These are phyloP conservation scores for Eurystomus glaucurus DNA, from an alignment of 2,797 vertebrate species.

Conservation along the genomic window DNA sequence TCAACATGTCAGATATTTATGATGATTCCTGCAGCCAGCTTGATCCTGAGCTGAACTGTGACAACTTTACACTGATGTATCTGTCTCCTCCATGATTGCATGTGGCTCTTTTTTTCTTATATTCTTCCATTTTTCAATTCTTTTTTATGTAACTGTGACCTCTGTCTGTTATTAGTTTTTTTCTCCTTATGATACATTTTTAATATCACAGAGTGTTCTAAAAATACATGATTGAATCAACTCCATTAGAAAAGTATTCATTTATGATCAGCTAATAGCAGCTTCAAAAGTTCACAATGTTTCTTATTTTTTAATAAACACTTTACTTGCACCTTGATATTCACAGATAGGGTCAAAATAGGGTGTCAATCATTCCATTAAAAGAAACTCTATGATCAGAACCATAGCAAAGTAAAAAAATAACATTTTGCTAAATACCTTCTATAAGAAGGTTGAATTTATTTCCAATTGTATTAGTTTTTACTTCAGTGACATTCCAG, in stretches of 20 bases:
- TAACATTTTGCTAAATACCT: neutral
- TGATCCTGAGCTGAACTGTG: slow-evolving; percentile 68
- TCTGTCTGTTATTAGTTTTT: slow-evolving; percentile 21
- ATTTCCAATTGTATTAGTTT: neutral
- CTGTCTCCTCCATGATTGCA: slow-evolving; percentile 44
- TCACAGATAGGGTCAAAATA: neutral
- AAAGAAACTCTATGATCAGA: neutral
- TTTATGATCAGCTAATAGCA: neutral
- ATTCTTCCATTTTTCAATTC: slow-evolving; percentile 49
- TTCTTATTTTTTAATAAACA: neutral
- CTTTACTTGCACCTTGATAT: neutral
- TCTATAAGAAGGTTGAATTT: rapidly evolving
- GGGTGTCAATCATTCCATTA: neutral
- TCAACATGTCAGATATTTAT: slow-evolving; percentile 59
- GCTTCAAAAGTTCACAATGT: neutral
- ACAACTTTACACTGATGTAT: slow-evolving; percentile 46
- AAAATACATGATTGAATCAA: slow-evolving; percentile 17
- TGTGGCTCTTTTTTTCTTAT: slow-evolving; percentile 18
- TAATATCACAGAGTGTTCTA: slow-evolving; percentile 1
- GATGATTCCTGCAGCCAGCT: slow-evolving; percentile 46
- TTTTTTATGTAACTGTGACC: slow-evolving; percentile 41
- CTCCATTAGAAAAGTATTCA: neutral
- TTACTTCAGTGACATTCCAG: neutral
- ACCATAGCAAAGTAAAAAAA: neutral
- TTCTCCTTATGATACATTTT: slow-evolving; percentile 20